A percentile compares a stretch with the other conserved stretches of the same genome.
phyloP scores from a whole-genome alignment of 2,113 vertebrate species.

The Caranx ignobilis region DNA sequence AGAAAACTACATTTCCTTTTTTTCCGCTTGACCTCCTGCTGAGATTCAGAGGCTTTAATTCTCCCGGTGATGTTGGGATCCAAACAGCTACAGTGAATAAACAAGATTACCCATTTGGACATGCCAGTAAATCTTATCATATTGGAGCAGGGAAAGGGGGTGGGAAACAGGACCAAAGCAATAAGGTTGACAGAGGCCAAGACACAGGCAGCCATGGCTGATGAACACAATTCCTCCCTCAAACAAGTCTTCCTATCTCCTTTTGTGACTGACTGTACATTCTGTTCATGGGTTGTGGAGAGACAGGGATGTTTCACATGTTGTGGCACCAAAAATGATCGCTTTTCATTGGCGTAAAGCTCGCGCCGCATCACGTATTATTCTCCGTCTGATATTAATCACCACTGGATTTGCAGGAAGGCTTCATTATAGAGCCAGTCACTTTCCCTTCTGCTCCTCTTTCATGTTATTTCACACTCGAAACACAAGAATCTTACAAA shows the following conservation, averaged over 20 bases:
- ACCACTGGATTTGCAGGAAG: slow-evolving; percentile 43
- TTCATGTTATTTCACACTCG: slow-evolving; percentile 27
- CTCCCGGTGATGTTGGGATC: slow-evolving; percentile 77
- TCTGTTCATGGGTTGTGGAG: slow-evolving; percentile 22
- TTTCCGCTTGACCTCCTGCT: slow-evolving; percentile 67
- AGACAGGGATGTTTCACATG: slow-evolving; percentile 35
- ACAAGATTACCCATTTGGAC: slow-evolving; percentile 83
- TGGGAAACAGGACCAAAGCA: slow-evolving; percentile 66
- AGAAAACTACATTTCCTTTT: slow-evolving; percentile 67
- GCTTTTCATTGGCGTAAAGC: slow-evolving; percentile 22
- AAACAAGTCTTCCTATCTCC: slow-evolving; percentile 59
- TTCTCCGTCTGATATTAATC: slow-evolving; percentile 58
- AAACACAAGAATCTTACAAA: slow-evolving; percentile 39
- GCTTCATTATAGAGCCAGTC: slow-evolving; percentile 40
- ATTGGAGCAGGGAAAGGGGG: slow-evolving; percentile 75
- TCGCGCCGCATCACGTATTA: slow-evolving; percentile 53
- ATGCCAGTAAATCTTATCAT: slow-evolving; percentile 84
- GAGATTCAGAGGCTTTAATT: slow-evolving; percentile 79
- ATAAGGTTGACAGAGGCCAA: slow-evolving; percentile 73
- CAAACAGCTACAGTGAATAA: slow-evolving; percentile 83
- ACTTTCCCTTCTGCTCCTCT: slow-evolving; percentile 39
- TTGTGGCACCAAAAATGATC: slow-evolving; percentile 35
- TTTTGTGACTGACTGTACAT: slow-evolving; percentile 47
- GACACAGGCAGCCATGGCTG: slow-evolving; percentile 56
- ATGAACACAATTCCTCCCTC: slow-evolving; percentile 58